These are phyloP conservation scores for Drosophila antonietae DNA, from an alignment of 2,888 invertebrate genomes.

Conservation along the genomic window DNA sequence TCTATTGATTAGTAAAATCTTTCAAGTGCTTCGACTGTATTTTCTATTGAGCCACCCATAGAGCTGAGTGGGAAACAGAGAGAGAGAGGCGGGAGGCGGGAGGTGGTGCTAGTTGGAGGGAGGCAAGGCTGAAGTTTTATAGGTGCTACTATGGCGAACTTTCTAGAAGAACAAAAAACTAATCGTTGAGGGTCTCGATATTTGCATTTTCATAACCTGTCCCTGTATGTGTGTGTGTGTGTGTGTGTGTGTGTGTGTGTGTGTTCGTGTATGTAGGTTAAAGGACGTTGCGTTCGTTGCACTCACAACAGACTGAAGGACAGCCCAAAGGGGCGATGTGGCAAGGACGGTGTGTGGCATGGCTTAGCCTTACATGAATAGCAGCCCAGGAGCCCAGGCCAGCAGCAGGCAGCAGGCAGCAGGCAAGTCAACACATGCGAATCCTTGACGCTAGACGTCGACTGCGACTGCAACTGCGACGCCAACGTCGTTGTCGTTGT, in stretches of 20 bases:
- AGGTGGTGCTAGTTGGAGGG: too few species aligned
- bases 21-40: neutral
- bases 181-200: constrained; percentile 5
- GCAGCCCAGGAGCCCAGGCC: constrained; percentile 18
- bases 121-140: neutral
- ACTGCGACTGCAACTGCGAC: constrained; percentile 18
- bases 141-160: constrained; percentile 2
- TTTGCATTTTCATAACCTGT: constrained; percentile 4
- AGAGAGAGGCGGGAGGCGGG: neutral
- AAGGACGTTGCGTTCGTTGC: constrained; percentile 75
- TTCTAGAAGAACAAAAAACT: constrained; percentile 8
- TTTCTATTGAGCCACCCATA: neutral
- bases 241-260: constrained; percentile 16
- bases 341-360: constrained; percentile 4
- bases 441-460: constrained; percentile 46
- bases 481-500: constrained; percentile 6
- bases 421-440: constrained; percentile 41
- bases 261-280: constrained; percentile 68
- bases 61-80: neutral
- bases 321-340: constrained; percentile 35
- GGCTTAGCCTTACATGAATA: constrained; percentile 63
- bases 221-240: neutral
- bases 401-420: constrained; percentile 25
- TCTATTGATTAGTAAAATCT: neutral
- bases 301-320: constrained; percentile 73